Evolutionary conservation across 2,888 invertebrate genomes (phyloP), one percentile per base, ranked within the genome.

Genomic region (Rhimphoctona megacephalus): DNA sequence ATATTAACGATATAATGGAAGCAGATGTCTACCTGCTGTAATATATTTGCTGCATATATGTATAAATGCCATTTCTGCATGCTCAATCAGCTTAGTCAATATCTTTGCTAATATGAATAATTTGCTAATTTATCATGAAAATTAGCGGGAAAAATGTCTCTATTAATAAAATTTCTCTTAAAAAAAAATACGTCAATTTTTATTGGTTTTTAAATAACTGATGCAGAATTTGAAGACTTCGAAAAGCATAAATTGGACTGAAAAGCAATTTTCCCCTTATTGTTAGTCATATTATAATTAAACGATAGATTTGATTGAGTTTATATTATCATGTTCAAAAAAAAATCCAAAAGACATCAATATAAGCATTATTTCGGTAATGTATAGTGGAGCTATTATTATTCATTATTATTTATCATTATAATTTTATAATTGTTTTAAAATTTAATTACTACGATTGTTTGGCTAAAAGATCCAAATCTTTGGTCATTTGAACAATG

Each of bases 31-130:
- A 69, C 43, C 9, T 69, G 69, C 25, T 25, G 22, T 46, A 14
- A 69, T 43, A 22, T 67, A 67, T 67, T 67, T 22, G 9, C 36
- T 39, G 36, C 76, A 54, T 36, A 19, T n/a, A n/a, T n/a, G n/a
- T 19, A n/a, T 64, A 22, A 66, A n/a, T 77, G 3, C 30, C 57
- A 14, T 14, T 46, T 46, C 17, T 17, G 25, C 57, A 25, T 57
- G 25, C 25, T 19, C 5, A 54, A 54, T 54, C 11, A 43, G 5
- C 64, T 67, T 2, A 46, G 19, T 69, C 14, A 54, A 57, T 14
- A 22, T 5, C 6, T 25, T 14, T 1, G 11, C 6, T 25, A 25
- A 5, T 25, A 25, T 57, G 25, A 57, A 57, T 25, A 57, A 57
- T 57, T 57, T 9, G 25, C 25, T 22, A 0, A 25, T 57, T 66